These are phyloP conservation scores for Trypoxylon attenuatum DNA, from an alignment of 2,888 invertebrate species.

Conservation along the genomic window DNA sequence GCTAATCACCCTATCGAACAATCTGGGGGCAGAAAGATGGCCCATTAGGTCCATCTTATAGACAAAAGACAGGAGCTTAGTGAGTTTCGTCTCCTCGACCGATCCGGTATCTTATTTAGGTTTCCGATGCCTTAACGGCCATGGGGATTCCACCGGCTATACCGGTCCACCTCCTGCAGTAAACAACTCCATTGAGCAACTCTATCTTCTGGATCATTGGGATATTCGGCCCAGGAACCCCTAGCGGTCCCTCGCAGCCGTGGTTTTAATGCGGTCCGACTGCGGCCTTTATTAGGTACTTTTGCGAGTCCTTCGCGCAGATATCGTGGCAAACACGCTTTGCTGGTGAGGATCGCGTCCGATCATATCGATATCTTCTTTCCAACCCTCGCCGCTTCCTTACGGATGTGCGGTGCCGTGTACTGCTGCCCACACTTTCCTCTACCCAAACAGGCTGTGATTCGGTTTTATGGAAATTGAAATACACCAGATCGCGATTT, in stretches of 20 bases:
- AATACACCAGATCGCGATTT: neutral
- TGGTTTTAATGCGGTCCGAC: slow-evolving; percentile 17
- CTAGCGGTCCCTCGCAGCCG: neutral
- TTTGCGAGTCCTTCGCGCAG: slow-evolving; percentile 1
- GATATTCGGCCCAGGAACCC: slow-evolving; percentile 2
- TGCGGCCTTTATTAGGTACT: slow-evolving; percentile 16
- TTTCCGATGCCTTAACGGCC: neutral
- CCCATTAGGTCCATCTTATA: neutral
- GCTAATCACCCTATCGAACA: slow-evolving; percentile 19
- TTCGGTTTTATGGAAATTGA: slow-evolving; percentile 1
- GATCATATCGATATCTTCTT: neutral
- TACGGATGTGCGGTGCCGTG: neutral
- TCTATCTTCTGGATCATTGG: slow-evolving; percentile 30
- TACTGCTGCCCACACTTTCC: neutral
- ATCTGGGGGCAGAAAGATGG: slow-evolving; percentile 4
- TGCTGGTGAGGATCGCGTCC: neutral
- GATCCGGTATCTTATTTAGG: too few species aligned
- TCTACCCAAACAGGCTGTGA: neutral
- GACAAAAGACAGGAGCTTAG: neutral
- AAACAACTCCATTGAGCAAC: slow-evolving; percentile 34
- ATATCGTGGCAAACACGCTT: neutral
- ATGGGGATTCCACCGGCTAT: slow-evolving; percentile 9
- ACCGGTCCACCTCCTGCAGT: slow-evolving; percentile 7
- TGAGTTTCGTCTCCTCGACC: neutral
- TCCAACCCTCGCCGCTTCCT: neutral